Evolutionary conservation across 2,888 invertebrate genomes (phyloP), one percentile per base, ranked within the genome.

Genomic region (Plusia festucae): DNA sequence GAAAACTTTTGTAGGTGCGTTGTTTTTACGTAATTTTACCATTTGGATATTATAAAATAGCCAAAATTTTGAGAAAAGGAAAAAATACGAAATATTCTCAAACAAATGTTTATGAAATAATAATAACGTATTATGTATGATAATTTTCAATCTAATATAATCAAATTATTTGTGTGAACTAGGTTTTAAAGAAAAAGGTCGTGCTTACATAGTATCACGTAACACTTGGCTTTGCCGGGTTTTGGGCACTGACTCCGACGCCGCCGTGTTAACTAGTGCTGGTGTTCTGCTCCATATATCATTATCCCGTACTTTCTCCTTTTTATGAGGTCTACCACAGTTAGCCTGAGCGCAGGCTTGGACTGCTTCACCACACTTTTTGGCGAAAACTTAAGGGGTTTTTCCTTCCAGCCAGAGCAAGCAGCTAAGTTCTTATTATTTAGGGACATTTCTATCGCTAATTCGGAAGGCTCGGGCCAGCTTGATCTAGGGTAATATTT

Each of bases 111-210:
- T 65, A 59, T 58, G 65, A 70, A 65, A 65, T 65, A 55, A 53
- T 66, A 76, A 71, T 67, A 70, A 65, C 60, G 63, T 71, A 67
- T 60, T 70, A 81, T 70, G 75, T 76, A 82, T 71, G 82, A 72
- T 81, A 80, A 77, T 80, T 78, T 59, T 64, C 70, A 66, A 71
- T 70, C 66, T 70, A 75, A 73, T 73, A 76, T 73, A 72, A 72
- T 71, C 72, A 78, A 81, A 75, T 82, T 65, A 71, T 70, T 49
- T 78, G 81, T 84, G 84, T 77, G 83, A 84, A 85, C 71, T 81
- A 73, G 83, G 83, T 67, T 72, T 66, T 46, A 77, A 57, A 65
- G 59, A 40, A 79, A 79, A 79, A 75, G 76, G 74, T 74, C 71
- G 78, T 60, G 44, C 63, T 69, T 73, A 68, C 73, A 72, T 65